phyloP scores from a whole-genome alignment of 2,113 vertebrate species.

The Mustela nigripes region DNA sequence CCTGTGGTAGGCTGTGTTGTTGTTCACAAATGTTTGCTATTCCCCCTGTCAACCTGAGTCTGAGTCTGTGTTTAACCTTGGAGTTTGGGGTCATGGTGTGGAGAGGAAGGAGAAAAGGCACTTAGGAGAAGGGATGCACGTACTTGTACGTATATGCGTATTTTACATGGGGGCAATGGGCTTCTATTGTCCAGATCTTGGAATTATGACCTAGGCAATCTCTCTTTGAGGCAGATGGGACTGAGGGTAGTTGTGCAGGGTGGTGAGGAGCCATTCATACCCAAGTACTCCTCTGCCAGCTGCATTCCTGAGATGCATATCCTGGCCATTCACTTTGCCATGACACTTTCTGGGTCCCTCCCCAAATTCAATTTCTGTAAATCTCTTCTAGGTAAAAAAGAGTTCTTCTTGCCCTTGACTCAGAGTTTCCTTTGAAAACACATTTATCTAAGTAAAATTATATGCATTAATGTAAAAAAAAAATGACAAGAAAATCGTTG shows the following conservation, averaged over 20 bases:
- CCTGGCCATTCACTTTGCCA: background rate
- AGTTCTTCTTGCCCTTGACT: background rate
- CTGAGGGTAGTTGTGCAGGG: fast-evolving
- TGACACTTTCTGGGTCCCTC: background rate
- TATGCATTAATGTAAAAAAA: background rate
- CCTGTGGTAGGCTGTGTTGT: background rate
- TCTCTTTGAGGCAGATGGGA: background rate
- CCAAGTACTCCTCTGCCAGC: background rate
- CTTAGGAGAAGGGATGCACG: fast-evolving
- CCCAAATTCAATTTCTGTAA: background rate
- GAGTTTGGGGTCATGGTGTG: background rate
- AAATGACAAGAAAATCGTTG: background rate
- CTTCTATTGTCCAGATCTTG: background rate
- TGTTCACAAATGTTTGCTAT: background rate
- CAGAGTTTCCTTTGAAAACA: slow-evolving; percentile 35
- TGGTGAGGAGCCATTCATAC: fast-evolving
- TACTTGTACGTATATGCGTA: too few relatives aligned
- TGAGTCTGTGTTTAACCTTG: background rate
- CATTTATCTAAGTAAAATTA: slow-evolving; percentile 17
- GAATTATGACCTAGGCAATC: background rate
- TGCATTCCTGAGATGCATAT: background rate
- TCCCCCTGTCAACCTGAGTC: background rate
- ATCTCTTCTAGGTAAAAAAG: background rate
- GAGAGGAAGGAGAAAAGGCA: background rate
- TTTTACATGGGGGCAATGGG: background rate